Conservation (phyloP, 1,140 invertebrate genomes). For the Acarapis woodi region DNA sequence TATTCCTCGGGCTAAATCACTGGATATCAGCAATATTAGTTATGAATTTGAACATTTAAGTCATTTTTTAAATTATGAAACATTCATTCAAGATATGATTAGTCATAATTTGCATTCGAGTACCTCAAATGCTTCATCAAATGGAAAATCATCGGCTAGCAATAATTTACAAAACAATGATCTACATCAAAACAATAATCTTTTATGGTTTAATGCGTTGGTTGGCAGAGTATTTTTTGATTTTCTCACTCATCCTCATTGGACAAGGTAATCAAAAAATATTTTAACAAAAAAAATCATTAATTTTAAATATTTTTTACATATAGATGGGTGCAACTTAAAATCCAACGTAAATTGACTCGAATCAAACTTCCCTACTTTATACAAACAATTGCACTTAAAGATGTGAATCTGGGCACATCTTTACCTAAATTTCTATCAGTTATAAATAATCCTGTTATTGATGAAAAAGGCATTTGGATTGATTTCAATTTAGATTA, state of each 20-base stretch:
- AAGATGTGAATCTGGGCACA: conserved; percentile 40
- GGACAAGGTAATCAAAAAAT: too few species aligned
- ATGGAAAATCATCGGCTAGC: too few species aligned
- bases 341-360: conserved; percentile 54
- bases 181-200: conserved; percentile 1
- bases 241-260: conserved; percentile 31
- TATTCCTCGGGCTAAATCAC: background rate
- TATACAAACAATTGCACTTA: conserved; percentile 47
- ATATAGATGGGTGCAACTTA: conserved; percentile 27
- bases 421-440: conserved; percentile 42
- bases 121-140: background rate
- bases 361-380: conserved; percentile 63
- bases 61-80: background rate
- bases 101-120: background rate
- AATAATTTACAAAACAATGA: too few species aligned
- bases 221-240: conserved; percentile 45
- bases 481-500: conserved; percentile 67
- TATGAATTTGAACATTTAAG: background rate
- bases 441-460: conserved; percentile 30
- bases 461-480: conserved; percentile 71
- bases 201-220: conserved; percentile 39
- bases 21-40: background rate
- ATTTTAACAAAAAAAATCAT: too few species aligned
- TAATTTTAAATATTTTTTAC: too few species aligned
- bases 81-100: conserved; percentile 4